These are phyloP conservation scores for Didymodactylos carnosus DNA, from an alignment of 2,888 invertebrate species.

Conservation along the genomic window DNA sequence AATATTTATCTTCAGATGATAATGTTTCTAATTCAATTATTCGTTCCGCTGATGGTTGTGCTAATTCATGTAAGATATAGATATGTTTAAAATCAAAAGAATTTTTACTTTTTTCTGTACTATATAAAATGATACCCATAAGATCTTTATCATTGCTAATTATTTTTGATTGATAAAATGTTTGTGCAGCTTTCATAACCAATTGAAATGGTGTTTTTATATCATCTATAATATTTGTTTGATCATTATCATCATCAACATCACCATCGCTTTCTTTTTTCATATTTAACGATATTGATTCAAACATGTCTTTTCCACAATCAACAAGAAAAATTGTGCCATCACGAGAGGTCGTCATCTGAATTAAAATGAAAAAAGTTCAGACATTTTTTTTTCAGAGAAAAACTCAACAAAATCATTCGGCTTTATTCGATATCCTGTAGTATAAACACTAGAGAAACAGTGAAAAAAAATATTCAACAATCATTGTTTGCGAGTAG, in stretches of 20 bases:
- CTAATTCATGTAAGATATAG: slow-evolving; percentile 30
- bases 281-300: neutral
- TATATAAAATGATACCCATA: slow-evolving; percentile 35
- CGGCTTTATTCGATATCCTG: too few species aligned
- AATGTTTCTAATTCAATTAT: slow-evolving; percentile 33
- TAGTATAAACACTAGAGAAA: too few species aligned
- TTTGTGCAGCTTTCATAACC: slow-evolving; percentile 27
- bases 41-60: slow-evolving; percentile 34
- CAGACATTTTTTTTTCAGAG: too few species aligned
- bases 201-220: neutral
- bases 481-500: too few species aligned
- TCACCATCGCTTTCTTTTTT: neutral
- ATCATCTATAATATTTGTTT: too few species aligned
- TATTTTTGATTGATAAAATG: slow-evolving; percentile 36
- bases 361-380: neutral
- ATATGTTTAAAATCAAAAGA: slow-evolving; percentile 32
- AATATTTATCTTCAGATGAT: neutral
- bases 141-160: slow-evolving; percentile 36
- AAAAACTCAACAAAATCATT: too few species aligned
- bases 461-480: too few species aligned
- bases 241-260: neutral
- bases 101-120: slow-evolving; percentile 32
- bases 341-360: slow-evolving; percentile 14
- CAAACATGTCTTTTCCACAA: slow-evolving; percentile 31
- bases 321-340: slow-evolving; percentile 32